Base-by-base conservation (phyloP, 1,140 invertebrate species). In the Halictus rubicundus region DNA sequence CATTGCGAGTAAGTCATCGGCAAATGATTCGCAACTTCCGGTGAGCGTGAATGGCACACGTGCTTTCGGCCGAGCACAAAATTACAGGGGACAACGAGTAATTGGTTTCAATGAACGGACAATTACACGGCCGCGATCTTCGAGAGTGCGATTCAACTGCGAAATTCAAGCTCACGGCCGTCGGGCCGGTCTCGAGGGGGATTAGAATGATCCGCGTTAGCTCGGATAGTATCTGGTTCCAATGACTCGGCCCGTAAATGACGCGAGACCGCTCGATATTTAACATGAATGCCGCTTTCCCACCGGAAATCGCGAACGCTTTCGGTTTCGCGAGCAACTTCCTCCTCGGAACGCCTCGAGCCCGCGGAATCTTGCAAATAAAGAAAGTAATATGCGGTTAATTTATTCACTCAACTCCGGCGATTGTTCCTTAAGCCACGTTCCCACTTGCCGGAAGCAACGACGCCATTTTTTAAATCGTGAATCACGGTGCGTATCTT, bases 201-300 rank as follows among this genome's bases (percentile, higher is more conserved):
- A 52, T 16, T 52, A 37, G 9, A 60, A 68, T 39, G 39, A 75
- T 75, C 54, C 49, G 42, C 66, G 49, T 64, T 63, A 75, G 21
- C 37, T 59, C 27, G 75, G 59, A 76, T 21, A 14, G 32, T 39
- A 12, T 19, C 46, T 52, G 37, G 82, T 81, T 84, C 82, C 78
- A 27, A 46, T 74, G 78, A 23, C 54, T 81, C 57, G 71, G 52
- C 83, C 57, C 23, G 1, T 14, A 80, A 85, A 59, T 81, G 78
- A 69, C 69, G 78, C 83, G 78, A 69, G 69, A 85, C 83, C 60
- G 42, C 52, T 68, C 59, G 46, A 73, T n/a, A 77, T 68, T 81
- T 61, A 81, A 19, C 42, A 73, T 74, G 61, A 85, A 84, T 46
- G 16, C 16, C 42, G 39, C 81, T 85, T 83, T 85, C 82, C 82